A percentile compares a stretch with the other conserved stretches of the same genome.
Conservation (phyloP, 2,113 vertebrate species). For the Cinclus cinclus region DNA sequence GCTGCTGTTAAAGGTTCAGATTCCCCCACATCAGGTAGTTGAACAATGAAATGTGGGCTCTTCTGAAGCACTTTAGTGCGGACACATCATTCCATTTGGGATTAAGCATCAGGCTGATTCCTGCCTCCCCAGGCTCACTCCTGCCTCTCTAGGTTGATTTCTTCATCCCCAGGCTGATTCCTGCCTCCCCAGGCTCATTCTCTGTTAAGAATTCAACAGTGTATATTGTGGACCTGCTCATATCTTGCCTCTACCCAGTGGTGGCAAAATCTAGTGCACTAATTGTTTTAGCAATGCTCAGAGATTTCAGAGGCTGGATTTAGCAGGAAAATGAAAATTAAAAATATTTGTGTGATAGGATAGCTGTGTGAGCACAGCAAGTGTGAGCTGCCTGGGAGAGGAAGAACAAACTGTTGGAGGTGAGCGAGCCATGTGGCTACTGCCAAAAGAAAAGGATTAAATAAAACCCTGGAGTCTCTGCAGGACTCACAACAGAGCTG, state of each 20-base stretch:
- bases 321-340: not conserved
- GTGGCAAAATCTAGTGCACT: not conserved
- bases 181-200: too few species aligned
- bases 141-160: not conserved
- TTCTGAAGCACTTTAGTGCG: not conserved
- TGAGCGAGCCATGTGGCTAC: not conserved
- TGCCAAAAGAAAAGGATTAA: slow-evolving; percentile 15
- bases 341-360: not conserved
- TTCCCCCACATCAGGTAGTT: not conserved
- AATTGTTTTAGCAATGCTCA: not conserved
- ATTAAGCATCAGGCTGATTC: not conserved
- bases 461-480: not conserved
- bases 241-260: not conserved
- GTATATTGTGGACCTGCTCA: not conserved
- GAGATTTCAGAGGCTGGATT: not conserved
- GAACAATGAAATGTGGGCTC: not conserved
- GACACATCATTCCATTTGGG: not conserved
- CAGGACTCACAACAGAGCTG: not conserved
- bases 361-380: not conserved
- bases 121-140: not conserved
- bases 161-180: not conserved
- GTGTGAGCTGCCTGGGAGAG: not conserved
- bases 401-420: not conserved
- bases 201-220: not conserved
- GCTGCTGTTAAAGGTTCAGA: not conserved